Percentiles rank a stretch among this genome's conserved stretches.
These are phyloP conservation scores for Xanthorhoe designata DNA, from an alignment of 2,888 invertebrate species.

Conservation along the genomic window DNA sequence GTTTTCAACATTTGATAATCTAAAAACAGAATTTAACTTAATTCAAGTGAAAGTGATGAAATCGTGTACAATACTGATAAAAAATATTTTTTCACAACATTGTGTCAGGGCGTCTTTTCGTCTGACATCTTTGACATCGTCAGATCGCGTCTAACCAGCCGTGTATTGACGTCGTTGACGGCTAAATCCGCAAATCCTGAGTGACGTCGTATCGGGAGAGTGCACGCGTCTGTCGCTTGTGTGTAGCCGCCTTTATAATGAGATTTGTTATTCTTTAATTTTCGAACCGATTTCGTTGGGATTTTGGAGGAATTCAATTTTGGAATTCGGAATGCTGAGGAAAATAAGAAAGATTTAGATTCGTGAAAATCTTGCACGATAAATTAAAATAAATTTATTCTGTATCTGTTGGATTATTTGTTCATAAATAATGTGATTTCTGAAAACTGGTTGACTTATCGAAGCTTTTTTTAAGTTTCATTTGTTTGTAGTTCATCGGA, in stretches of 20 bases:
- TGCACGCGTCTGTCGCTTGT: constrained; percentile 42
- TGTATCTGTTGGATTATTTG: neutral
- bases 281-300: constrained; percentile 28
- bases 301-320: constrained; percentile 31
- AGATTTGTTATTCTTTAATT: constrained; percentile 45
- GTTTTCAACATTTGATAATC: too few relatives aligned
- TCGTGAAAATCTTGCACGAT: neutral
- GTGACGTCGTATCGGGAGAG: constrained; percentile 54
- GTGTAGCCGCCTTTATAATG: constrained; percentile 41
- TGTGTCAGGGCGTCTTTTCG: constrained; percentile 15
- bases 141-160: constrained; percentile 38
- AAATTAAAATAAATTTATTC: neutral
- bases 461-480: neutral
- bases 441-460: neutral
- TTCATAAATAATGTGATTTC: neutral
- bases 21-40: neutral
- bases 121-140: constrained; percentile 29
- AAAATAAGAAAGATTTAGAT: constrained; percentile 4
- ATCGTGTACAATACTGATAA: neutral
- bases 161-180: constrained; percentile 52
- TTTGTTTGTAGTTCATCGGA: neutral
- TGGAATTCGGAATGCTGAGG: constrained; percentile 11
- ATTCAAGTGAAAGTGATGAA: neutral
- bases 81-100: neutral
- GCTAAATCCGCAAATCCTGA: constrained; percentile 71